Percentiles rank a stretch among this genome's conserved stretches.
Conservation (phyloP, 2,113 vertebrate genomes). For the Paedocypris sp. region DNA sequence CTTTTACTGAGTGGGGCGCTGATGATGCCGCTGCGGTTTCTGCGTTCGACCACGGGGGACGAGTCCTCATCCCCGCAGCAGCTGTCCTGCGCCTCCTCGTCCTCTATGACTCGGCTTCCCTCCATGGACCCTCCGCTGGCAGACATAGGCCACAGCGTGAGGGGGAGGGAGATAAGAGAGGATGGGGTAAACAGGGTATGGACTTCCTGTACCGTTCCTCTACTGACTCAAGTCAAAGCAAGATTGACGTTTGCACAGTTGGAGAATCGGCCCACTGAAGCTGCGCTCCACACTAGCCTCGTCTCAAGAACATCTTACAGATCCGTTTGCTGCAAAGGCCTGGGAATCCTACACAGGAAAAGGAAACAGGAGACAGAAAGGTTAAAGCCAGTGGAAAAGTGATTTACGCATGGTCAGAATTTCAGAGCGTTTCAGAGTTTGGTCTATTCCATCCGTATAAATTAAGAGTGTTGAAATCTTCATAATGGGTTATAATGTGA, state of each 20-base stretch:
- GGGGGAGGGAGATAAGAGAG: slow-evolving; percentile 39
- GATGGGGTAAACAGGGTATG: slow-evolving; percentile 13
- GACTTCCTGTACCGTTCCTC: slow-evolving; percentile 24
- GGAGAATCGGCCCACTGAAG: slow-evolving; percentile 25
- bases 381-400: neutral
- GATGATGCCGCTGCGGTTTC: slow-evolving; percentile 91
- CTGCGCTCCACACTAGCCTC: slow-evolving; percentile 10
- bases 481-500: no score
- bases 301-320: slow-evolving; percentile 25
- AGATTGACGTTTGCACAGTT: slow-evolving; percentile 25
- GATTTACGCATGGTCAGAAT: neutral
- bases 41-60: slow-evolving; percentile 73
- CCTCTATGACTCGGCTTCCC: slow-evolving; percentile 58
- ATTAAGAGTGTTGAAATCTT: no score
- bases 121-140: slow-evolving; percentile 61
- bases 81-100: slow-evolving; percentile 64
- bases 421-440: no score
- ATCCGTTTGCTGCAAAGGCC: slow-evolving; percentile 7
- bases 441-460: no score
- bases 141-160: slow-evolving; percentile 67
- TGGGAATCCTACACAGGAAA: slow-evolving; percentile 26
- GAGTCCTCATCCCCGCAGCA: slow-evolving; percentile 65
- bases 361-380: slow-evolving; percentile 22
- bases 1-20: slow-evolving; percentile 93
- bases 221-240: slow-evolving; percentile 23